A percentile compares a stretch with the other conserved stretches of the same genome.
phyloP scores from a whole-genome alignment of 2,113 vertebrate species.

The Dicaeum eximium region DNA sequence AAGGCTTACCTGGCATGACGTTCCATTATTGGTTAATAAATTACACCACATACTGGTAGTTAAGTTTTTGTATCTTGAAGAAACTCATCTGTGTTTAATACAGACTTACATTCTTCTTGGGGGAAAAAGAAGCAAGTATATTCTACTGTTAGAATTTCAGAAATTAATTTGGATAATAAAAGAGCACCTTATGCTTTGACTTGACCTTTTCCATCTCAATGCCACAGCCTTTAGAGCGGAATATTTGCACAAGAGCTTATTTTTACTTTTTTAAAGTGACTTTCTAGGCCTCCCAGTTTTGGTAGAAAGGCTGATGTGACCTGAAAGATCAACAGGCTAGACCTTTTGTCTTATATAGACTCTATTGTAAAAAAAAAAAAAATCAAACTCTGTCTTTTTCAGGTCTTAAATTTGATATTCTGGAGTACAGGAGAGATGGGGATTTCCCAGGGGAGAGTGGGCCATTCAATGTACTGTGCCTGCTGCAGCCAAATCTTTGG shows the following conservation, averaged over 20 bases:
- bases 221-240: neutral
- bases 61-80: neutral
- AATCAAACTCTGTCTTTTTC: neutral
- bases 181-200: neutral
- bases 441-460: neutral
- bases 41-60: neutral
- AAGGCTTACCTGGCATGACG: neutral
- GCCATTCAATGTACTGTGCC: neutral
- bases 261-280: neutral
- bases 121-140: neutral
- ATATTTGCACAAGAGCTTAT: neutral
- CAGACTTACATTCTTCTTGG: neutral
- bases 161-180: neutral
- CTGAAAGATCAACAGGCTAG: neutral
- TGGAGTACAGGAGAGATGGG: neutral
- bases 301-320: neutral
- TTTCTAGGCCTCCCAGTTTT: neutral
- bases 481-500: conserved; percentile 2
- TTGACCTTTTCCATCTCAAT: neutral
- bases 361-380: neutral
- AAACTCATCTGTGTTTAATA: neutral
- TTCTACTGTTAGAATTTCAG: neutral
- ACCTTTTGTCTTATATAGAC: neutral
- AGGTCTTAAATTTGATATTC: neutral
- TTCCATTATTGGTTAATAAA: neutral